Evolutionary conservation across 2,888 invertebrate genomes (phyloP).

Genomic region (Ceratothoa steindachneri): DNA sequence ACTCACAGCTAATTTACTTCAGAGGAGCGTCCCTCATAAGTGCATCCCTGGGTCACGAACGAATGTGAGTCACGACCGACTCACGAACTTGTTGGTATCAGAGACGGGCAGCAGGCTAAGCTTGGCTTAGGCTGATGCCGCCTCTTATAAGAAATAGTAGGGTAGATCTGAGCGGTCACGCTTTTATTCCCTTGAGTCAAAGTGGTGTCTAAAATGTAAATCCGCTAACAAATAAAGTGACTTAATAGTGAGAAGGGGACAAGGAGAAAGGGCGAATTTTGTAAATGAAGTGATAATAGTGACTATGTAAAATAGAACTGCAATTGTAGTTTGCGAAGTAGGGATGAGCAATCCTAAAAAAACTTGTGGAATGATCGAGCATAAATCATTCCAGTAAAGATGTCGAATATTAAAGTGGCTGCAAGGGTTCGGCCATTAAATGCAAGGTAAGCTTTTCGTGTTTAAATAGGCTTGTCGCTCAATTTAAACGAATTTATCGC

Average conservation of each 20-base stretch:
- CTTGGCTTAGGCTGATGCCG: too few species aligned
- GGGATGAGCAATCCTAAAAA: not conserved
- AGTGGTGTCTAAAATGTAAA: not conserved
- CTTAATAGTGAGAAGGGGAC: not conserved
- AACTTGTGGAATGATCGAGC: too few species aligned
- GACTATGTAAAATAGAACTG: not conserved
- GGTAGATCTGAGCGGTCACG: not conserved
- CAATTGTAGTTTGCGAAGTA: not conserved
- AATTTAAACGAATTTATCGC: too few species aligned
- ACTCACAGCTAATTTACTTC: not conserved
- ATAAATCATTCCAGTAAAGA: too few species aligned
- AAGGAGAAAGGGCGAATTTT: not conserved
- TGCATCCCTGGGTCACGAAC: not conserved
- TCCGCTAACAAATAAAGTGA: not conserved
- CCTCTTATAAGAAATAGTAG: not conserved
- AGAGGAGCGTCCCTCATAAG: not conserved
- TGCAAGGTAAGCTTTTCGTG: not conserved
- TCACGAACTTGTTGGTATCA: not conserved
- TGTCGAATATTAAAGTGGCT: not conserved
- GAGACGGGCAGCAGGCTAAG: too few species aligned
- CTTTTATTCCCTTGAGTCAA: too few species aligned
- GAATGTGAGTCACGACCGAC: not conserved
- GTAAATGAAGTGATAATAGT: not conserved
- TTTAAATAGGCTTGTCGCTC: too few species aligned
- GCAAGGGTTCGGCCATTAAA: not conserved